Evolutionary conservation across 2,888 invertebrate species (phyloP).

Genomic region (Polydrusus tereticollis): DNA sequence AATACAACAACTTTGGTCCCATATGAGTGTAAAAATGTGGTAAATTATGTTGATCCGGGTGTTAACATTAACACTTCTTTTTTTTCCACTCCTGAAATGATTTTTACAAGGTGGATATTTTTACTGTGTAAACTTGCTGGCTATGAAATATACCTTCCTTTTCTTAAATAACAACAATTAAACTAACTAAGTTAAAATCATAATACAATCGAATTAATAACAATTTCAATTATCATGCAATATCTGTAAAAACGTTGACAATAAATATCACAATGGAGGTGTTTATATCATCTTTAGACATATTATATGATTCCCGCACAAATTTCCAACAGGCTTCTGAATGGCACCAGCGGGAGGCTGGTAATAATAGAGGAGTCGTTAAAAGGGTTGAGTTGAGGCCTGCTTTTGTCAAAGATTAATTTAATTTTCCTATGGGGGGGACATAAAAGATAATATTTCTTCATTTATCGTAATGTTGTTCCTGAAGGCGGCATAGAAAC

Average conservation of each 20-base stretch:
- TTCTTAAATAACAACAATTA: too few relatives aligned
- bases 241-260: conserved; percentile 2
- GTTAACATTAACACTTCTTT: too few relatives aligned
- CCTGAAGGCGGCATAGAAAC: not conserved
- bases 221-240: too few relatives aligned
- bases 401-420: conserved; percentile 43
- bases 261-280: conserved; percentile 10
- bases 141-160: too few relatives aligned
- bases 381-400: conserved; percentile 28
- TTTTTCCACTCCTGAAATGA: too few relatives aligned
- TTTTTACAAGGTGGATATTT: too few relatives aligned
- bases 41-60: too few relatives aligned
- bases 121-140: too few relatives aligned
- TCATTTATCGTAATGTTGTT: not conserved
- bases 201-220: too few relatives aligned
- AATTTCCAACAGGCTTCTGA: conserved; percentile 17
- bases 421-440: not conserved
- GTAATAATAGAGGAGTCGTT: conserved; percentile 36
- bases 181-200: too few relatives aligned
- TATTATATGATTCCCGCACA: conserved; percentile 26
- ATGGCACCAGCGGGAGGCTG: conserved; percentile 28
- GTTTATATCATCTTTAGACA: conserved; percentile 23
- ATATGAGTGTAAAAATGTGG: too few relatives aligned
- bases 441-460: conserved; percentile 6
- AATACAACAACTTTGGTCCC: too few relatives aligned